Percentiles rank a stretch among this genome's conserved stretches.
Evolutionary conservation across 2,888 invertebrate genomes (phyloP).

Genomic region (Abrostola triplasia): DNA sequence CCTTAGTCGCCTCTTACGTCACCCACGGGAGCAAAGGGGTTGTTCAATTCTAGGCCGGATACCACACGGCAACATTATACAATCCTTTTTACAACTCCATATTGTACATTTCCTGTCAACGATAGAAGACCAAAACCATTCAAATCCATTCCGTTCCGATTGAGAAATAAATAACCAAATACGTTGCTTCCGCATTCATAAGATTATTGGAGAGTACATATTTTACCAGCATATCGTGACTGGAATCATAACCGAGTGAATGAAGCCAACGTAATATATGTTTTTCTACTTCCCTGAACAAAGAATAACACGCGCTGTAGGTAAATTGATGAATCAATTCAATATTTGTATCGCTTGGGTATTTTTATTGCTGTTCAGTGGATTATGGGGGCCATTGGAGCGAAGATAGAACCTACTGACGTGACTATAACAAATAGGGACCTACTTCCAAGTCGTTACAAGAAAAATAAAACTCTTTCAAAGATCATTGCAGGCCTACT

Average conservation of each 20-base stretch:
- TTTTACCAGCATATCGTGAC: conserved; percentile 16
- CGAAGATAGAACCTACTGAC: neutral
- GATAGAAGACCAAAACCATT: too few species aligned
- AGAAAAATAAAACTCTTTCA: conserved; percentile 4
- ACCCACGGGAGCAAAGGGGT: too few species aligned
- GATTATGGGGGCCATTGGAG: conserved; percentile 9
- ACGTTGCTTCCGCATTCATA: neutral
- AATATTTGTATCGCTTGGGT: conserved; percentile 22
- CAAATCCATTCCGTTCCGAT: neutral
- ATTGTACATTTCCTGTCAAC: too few species aligned
- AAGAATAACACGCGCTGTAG: conserved; percentile 33
- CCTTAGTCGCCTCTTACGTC: too few species aligned
- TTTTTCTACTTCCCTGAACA: conserved; percentile 46
- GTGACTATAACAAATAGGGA: too few species aligned
- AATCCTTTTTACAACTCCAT: too few species aligned
- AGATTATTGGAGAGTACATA: neutral
- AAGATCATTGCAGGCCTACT: too few species aligned
- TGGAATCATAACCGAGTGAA: conserved; percentile 35
- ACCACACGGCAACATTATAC: too few species aligned
- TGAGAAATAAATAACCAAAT: conserved; percentile 3
- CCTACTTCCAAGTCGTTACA: too few species aligned
- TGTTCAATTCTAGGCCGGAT: too few species aligned
- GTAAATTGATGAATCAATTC: conserved; percentile 35
- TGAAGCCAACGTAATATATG: conserved; percentile 33
- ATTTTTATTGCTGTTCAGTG: conserved; percentile 28